A percentile compares a stretch with the other conserved stretches of the same genome.
phyloP scores from a whole-genome alignment of 2,113 vertebrate genomes.

The Phylloscopus trochilus region DNA sequence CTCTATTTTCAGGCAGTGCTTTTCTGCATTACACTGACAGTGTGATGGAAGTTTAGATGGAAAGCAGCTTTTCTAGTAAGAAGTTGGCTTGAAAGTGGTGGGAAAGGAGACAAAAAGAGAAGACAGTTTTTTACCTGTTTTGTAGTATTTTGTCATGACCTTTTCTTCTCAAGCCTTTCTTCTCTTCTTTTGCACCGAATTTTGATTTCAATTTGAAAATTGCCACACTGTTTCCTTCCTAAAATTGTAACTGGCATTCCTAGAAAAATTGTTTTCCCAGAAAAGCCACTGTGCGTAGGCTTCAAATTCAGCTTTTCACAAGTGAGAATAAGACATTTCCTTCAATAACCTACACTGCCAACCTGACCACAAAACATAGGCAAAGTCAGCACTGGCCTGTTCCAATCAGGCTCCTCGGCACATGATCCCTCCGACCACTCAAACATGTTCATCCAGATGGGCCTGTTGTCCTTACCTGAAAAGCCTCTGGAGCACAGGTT shows the following conservation, averaged over 20 bases:
- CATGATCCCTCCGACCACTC: neutral
- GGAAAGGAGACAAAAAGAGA: neutral
- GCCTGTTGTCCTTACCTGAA: rapidly evolving
- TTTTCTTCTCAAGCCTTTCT: slow-evolving; percentile 10
- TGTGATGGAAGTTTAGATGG: neutral
- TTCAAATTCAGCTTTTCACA: neutral
- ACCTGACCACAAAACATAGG: neutral
- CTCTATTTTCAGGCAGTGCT: slow-evolving; percentile 11
- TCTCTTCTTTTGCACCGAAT: neutral
- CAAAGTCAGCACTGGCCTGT: neutral
- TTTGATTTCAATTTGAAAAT: slow-evolving; percentile 33
- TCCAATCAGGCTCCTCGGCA: neutral
- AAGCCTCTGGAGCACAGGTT: neutral
- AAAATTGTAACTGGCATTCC: slow-evolving; percentile 56
- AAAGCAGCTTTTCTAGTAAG: slow-evolving; percentile 26
- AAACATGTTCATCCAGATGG: neutral
- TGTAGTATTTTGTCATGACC: neutral
- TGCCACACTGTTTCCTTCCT: slow-evolving; percentile 38
- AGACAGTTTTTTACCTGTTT: slow-evolving; percentile 14
- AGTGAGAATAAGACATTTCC: slow-evolving; percentile 36
- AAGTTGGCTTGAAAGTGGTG: neutral
- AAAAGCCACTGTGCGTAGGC: slow-evolving; percentile 31
- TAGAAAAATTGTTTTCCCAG: slow-evolving; percentile 52
- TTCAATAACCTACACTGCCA: neutral
- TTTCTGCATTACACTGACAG: neutral